Conservation (phyloP, 1,140 invertebrate genomes). For the Anthonomus grandis region DNA sequence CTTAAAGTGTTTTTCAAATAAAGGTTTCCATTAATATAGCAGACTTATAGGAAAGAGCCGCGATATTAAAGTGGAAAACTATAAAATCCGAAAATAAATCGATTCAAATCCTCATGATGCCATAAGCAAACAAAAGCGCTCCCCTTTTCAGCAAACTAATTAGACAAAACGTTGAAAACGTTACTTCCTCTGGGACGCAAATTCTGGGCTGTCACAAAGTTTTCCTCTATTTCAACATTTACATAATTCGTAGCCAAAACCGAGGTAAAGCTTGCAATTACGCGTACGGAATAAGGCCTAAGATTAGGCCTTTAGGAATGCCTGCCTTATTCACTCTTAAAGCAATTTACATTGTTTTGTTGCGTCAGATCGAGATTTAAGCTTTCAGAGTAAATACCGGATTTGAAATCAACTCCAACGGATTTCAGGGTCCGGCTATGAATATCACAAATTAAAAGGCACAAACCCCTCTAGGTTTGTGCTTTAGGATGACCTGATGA, state of each 20-base stretch:
- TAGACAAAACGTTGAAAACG: constrained; percentile 12
- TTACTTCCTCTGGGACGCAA: not conserved
- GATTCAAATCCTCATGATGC: not conserved
- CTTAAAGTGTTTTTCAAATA: not conserved
- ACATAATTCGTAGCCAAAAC: constrained; percentile 15
- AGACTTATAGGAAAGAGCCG: no score
- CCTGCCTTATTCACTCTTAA: constrained; percentile 20
- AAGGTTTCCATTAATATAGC: no score
- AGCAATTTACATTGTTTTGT: constrained; percentile 24
- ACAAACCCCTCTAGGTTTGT: not conserved
- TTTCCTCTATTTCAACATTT: constrained; percentile 18
- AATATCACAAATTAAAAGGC: constrained; percentile 22
- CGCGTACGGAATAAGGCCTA: constrained; percentile 17
- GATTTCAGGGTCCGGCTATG: constrained; percentile 11
- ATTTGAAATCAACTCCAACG: constrained; percentile 22
- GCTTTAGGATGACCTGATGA: not conserved
- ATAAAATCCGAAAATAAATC: not conserved
- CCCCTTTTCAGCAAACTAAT: constrained; percentile 12
- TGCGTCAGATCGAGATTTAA: constrained; percentile 22
- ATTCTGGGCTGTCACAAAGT: constrained; percentile 12
- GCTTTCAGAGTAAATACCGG: constrained; percentile 16
- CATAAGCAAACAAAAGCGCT: not conserved
- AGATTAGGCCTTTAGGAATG: constrained; percentile 23
- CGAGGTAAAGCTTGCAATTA: constrained; percentile 24
- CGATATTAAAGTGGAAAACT: not conserved